phyloP scores from a whole-genome alignment of 2,113 vertebrate genomes.

The Sylvietta virens region DNA sequence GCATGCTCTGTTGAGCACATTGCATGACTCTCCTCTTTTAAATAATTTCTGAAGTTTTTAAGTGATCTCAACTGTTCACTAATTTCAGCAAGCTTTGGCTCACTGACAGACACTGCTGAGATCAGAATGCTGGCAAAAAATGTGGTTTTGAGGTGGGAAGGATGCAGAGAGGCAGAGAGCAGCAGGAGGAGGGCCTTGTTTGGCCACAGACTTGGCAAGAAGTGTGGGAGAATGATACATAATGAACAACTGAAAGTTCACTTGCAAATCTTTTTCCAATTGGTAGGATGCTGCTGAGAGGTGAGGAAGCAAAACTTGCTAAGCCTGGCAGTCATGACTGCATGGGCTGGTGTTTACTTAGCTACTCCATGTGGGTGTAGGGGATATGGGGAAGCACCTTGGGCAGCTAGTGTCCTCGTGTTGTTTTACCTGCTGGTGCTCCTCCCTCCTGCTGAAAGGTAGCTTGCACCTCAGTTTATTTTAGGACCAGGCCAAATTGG shows the following conservation, averaged over 20 bases:
- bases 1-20: background rate
- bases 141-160: background rate
- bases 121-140: background rate
- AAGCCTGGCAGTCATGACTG: background rate
- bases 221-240: background rate
- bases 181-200: background rate
- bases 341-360: background rate
- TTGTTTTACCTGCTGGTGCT: background rate
- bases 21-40: background rate
- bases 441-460: background rate
- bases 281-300: background rate
- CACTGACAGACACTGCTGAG: background rate
- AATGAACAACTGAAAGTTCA: background rate
- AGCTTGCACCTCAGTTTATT: background rate
- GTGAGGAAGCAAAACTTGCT: background rate
- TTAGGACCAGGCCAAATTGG: background rate
- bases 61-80: background rate
- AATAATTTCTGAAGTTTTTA: background rate
- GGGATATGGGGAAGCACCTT: background rate
- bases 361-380: background rate
- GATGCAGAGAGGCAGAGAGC: background rate
- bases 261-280: background rate
- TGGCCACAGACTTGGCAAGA: conserved; percentile 5
- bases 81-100: background rate
- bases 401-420: background rate